Conservation (phyloP, 1,140 invertebrate genomes). For the Magallana angulata region DNA sequence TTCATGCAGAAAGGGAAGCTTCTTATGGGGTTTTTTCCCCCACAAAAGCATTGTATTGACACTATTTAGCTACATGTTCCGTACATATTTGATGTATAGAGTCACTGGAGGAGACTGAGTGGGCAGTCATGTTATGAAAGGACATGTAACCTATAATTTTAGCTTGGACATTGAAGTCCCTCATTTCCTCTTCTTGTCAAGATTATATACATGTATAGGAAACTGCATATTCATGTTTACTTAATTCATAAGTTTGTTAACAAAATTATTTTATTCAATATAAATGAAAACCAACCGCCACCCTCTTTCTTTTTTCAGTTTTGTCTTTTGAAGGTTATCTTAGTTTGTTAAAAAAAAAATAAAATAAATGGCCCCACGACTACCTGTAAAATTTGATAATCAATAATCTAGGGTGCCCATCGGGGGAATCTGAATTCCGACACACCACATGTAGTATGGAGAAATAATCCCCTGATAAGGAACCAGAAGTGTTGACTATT, state of each 20-base stretch:
- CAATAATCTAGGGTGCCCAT: conserved; percentile 35
- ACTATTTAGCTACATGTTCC: background rate
- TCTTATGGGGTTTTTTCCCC: background rate
- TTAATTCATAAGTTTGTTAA: too few relatives aligned
- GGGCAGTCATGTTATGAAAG: background rate
- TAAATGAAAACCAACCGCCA: too few relatives aligned
- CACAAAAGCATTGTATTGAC: too few relatives aligned
- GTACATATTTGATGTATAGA: background rate
- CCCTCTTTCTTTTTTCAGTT: background rate
- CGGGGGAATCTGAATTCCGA: conserved; percentile 32
- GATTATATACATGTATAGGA: too few relatives aligned
- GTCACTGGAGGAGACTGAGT: background rate
- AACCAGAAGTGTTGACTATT: conserved; percentile 35
- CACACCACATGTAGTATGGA: conserved; percentile 37
- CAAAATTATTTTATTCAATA: too few relatives aligned
- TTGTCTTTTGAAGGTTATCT: background rate
- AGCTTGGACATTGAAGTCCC: too few relatives aligned
- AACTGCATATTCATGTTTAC: too few relatives aligned
- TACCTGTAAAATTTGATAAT: conserved; percentile 33
- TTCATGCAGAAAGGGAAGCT: background rate
- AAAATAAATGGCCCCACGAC: background rate
- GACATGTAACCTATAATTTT: background rate
- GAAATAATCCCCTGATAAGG: conserved; percentile 32
- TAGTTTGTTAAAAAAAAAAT: background rate
- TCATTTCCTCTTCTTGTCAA: too few relatives aligned